Conservation (phyloP, 92 coral and sea anemone genomes). For the Palythoa heliodiscus region DNA sequence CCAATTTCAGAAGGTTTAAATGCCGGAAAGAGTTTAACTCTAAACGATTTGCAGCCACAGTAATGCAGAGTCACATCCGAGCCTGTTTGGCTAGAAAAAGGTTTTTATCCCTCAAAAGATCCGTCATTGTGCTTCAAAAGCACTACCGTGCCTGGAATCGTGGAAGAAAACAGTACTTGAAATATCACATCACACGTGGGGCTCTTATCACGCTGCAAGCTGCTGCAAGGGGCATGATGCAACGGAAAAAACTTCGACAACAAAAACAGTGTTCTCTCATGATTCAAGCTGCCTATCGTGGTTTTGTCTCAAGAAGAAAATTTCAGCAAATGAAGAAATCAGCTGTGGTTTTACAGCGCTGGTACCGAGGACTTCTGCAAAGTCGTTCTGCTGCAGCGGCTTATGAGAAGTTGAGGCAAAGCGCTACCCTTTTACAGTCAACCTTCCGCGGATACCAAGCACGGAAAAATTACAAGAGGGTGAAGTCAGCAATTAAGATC, state of each 20-base stretch:
- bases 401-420: slow-evolving; percentile 49
- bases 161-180: slow-evolving; percentile 36
- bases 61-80: slow-evolving; percentile 44
- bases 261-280: slow-evolving; percentile 49
- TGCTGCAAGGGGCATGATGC: slow-evolving; percentile 50
- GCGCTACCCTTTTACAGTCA: slow-evolving; percentile 49
- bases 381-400: slow-evolving; percentile 51
- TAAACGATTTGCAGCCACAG: slow-evolving; percentile 59
- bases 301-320: slow-evolving; percentile 42
- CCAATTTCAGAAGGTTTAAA: slow-evolving; percentile 43
- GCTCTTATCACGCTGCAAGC: slow-evolving; percentile 60
- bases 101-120: slow-evolving; percentile 39
- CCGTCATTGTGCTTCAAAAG: slow-evolving; percentile 48
- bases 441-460: slow-evolving; percentile 54
- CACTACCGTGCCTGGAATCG: slow-evolving; percentile 45
- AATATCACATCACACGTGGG: slow-evolving; percentile 47
- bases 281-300: slow-evolving; percentile 65
- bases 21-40: slow-evolving; percentile 31
- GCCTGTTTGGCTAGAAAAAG: slow-evolving; percentile 39
- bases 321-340: slow-evolving; percentile 38
- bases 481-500: slow-evolving; percentile 57
- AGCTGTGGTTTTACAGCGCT: slow-evolving; percentile 50
- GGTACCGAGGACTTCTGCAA: slow-evolving; percentile 65
- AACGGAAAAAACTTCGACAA: slow-evolving; percentile 34
- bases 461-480: slow-evolving; percentile 39